Evolutionary conservation across 2,888 invertebrate genomes (phyloP).

Genomic region (Cerastis leucographa): DNA sequence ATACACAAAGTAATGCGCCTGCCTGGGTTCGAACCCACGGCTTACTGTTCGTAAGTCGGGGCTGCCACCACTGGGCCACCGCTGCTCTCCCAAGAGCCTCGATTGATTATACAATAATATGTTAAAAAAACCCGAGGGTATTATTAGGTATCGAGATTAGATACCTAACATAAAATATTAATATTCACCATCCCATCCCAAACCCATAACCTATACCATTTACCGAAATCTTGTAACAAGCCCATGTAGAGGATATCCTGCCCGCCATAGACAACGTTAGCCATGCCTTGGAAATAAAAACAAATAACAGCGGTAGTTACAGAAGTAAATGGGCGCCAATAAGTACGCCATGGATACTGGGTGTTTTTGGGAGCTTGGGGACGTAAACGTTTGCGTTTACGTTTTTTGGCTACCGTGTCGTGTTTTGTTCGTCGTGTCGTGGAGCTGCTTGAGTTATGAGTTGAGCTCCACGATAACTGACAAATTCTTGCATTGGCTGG

Average conservation of each 20-base stretch:
- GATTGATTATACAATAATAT: no score
- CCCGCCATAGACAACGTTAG: conserved; percentile 22
- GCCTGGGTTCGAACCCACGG: no score
- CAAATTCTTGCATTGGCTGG: no score
- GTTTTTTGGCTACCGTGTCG: not conserved
- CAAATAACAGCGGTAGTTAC: conserved; percentile 43
- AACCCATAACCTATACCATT: conserved; percentile 35
- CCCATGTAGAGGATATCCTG: conserved; percentile 2
- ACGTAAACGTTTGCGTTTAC: conserved; percentile 39
- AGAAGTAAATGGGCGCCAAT: conserved; percentile 49
- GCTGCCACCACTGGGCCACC: no score
- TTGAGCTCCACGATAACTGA: no score
- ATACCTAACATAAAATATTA: not conserved
- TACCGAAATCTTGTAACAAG: conserved; percentile 14
- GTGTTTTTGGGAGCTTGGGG: not conserved
- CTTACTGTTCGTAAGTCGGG: no score
- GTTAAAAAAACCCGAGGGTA: no score
- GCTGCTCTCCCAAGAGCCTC: no score
- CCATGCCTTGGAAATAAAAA: conserved; percentile 44
- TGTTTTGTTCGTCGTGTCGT: no score
- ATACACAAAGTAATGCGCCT: no score
- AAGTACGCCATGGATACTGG: conserved; percentile 49
- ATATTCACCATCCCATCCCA: not conserved
- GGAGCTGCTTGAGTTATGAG: no score
- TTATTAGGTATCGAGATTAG: no score